These are phyloP conservation scores for Mugil cephalus DNA, from an alignment of 2,113 vertebrate genomes.

Conservation along the genomic window DNA sequence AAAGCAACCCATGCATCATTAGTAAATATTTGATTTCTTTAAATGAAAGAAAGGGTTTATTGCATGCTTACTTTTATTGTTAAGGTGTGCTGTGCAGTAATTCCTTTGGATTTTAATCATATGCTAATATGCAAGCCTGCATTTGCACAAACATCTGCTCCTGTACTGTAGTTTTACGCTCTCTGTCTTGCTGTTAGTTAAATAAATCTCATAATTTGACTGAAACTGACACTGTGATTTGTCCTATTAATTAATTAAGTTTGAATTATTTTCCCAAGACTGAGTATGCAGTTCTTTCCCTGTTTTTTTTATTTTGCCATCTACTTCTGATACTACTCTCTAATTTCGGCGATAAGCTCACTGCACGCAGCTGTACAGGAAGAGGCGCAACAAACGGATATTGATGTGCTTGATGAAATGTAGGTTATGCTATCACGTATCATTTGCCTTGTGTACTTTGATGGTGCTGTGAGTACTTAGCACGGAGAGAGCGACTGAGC, in stretches of 20 bases:
- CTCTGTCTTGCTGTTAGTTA: conserved; percentile 73
- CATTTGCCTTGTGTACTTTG: conserved; percentile 44
- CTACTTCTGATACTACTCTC: neutral
- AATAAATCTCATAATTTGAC: conserved; percentile 79
- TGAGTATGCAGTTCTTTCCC: neutral
- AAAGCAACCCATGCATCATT: conserved; percentile 39
- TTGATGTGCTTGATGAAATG: conserved; percentile 32
- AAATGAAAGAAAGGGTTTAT: conserved; percentile 68
- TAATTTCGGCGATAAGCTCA: conserved; percentile 2
- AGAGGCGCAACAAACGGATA: neutral
- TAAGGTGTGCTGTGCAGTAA: conserved; percentile 75
- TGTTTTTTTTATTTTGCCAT: conserved; percentile 2
- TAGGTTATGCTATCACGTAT: conserved; percentile 33
- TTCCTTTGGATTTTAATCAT: conserved; percentile 74
- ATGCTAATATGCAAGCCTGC: conserved; percentile 76
- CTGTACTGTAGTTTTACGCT: conserved; percentile 78
- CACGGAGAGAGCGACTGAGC: conserved; percentile 54
- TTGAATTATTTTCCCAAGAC: neutral
- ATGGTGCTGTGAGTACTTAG: conserved; percentile 35
- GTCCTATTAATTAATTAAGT: neutral
- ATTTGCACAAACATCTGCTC: conserved; percentile 76
- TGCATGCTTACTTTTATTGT: conserved; percentile 82
- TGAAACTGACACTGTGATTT: conserved; percentile 54
- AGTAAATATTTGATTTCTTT: conserved; percentile 59
- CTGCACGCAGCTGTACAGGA: neutral